Conservation (phyloP, 2,888 invertebrate species). For the Malthinus seriepunctatus region DNA sequence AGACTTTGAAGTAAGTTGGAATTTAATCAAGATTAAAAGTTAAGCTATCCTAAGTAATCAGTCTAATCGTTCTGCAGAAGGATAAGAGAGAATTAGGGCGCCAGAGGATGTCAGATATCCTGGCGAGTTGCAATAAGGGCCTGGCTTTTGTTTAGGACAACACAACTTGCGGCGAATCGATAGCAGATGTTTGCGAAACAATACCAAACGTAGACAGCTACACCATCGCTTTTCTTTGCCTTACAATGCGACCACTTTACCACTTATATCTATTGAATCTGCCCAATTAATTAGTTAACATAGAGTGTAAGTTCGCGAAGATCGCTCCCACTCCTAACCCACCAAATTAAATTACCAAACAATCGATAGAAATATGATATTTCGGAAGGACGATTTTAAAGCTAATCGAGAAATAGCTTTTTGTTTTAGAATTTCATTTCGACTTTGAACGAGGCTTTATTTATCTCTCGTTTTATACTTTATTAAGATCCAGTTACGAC, state of each 20-base stretch:
- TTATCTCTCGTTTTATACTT: too few species aligned
- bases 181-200: slow-evolving; percentile 30
- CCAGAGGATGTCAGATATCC: slow-evolving; percentile 30
- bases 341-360: slow-evolving; percentile 19
- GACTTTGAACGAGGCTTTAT: too few species aligned
- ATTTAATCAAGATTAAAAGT: slow-evolving; percentile 40
- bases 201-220: slow-evolving; percentile 28
- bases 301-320: slow-evolving; percentile 11
- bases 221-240: slow-evolving; percentile 21
- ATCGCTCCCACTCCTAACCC: slow-evolving; percentile 14
- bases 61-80: slow-evolving; percentile 30
- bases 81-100: slow-evolving; percentile 30
- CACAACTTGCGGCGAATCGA: slow-evolving; percentile 24
- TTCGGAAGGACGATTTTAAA: too few species aligned
- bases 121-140: slow-evolving; percentile 24
- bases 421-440: too few species aligned
- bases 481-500: too few species aligned
- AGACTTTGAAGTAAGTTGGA: slow-evolving; percentile 25
- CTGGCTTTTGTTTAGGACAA: slow-evolving; percentile 25
- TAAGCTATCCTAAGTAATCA: slow-evolving; percentile 38
- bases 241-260: slow-evolving; percentile 25
- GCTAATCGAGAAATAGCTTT: too few species aligned
- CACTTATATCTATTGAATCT: slow-evolving; percentile 26
- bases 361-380: slow-evolving; percentile 13
- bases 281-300: slow-evolving; percentile 24